Percentiles rank a stretch among this genome's conserved stretches.
Conservation (phyloP, 2,113 vertebrate species). For the Serilophus lunatus region DNA sequence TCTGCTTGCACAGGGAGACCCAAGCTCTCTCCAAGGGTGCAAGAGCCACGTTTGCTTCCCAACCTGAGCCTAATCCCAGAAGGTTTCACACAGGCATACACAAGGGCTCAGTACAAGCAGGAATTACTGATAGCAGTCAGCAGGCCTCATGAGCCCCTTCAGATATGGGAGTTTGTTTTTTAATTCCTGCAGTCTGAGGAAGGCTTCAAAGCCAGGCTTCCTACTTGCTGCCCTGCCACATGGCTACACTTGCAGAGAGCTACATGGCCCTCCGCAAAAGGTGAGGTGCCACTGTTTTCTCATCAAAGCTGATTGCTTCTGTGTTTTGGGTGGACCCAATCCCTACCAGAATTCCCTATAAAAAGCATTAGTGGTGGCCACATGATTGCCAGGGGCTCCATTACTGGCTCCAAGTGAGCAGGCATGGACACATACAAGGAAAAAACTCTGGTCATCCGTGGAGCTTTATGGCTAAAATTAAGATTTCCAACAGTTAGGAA, state of each 20-base stretch:
- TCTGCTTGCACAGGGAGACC: background rate
- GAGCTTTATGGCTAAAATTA: background rate
- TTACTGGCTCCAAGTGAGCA: background rate
- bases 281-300: background rate
- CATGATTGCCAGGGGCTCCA: background rate
- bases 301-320: background rate
- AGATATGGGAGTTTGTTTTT: background rate
- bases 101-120: background rate
- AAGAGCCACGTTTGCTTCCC: background rate
- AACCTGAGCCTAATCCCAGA: background rate
- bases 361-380: background rate
- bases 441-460: background rate
- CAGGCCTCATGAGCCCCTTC: rapidly evolving
- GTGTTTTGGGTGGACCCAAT: background rate
- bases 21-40: background rate
- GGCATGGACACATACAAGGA: background rate
- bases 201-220: background rate
- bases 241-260: no score
- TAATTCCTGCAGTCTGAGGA: background rate
- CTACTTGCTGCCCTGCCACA: background rate
- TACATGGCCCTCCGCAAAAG: background rate
- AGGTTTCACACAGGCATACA: background rate
- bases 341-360: background rate
- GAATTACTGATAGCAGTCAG: background rate
- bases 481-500: background rate